Percentiles rank a stretch among this genome's conserved stretches.
Evolutionary conservation across 2,113 vertebrate genomes (phyloP).

Genomic region (Psittacula cyanocephala): DNA sequence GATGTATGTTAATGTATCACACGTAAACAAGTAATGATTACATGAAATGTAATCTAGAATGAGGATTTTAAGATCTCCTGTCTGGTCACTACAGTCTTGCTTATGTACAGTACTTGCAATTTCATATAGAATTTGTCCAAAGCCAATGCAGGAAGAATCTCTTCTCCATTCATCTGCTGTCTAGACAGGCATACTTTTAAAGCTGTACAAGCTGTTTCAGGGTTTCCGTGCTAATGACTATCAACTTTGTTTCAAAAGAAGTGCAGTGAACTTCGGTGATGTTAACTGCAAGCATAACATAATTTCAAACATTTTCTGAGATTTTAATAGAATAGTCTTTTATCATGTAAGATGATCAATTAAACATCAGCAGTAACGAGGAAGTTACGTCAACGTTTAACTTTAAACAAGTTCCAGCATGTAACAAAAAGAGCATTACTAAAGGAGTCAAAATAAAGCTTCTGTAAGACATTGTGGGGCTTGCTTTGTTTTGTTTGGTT

Average conservation of each 20-base stretch:
- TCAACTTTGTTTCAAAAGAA: background rate
- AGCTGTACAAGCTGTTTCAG: conserved; percentile 46
- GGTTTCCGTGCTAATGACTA: background rate
- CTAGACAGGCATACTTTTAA: conserved; percentile 56
- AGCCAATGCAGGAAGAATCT: conserved; percentile 1
- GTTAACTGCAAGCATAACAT: background rate
- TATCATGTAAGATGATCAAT: background rate
- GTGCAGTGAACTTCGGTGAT: background rate
- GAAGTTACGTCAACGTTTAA: background rate
- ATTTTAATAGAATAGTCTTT: background rate
- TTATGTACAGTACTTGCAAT: background rate
- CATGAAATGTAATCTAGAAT: background rate
- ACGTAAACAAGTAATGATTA: background rate
- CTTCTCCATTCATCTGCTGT: conserved; percentile 53
- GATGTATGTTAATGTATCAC: background rate
- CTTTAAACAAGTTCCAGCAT: background rate
- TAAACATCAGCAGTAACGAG: background rate
- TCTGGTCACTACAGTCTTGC: background rate
- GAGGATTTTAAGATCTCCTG: background rate
- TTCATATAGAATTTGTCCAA: conserved; percentile 12
- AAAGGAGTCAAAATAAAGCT: background rate
- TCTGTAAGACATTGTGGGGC: background rate
- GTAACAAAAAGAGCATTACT: background rate
- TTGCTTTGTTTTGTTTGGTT: background rate
- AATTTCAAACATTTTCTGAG: background rate